Percentiles rank a stretch among this genome's conserved stretches.
These are phyloP conservation scores for Cyprinodon brontotheroides DNA, from an alignment of 2,113 vertebrate genomes.

Conservation along the genomic window DNA sequence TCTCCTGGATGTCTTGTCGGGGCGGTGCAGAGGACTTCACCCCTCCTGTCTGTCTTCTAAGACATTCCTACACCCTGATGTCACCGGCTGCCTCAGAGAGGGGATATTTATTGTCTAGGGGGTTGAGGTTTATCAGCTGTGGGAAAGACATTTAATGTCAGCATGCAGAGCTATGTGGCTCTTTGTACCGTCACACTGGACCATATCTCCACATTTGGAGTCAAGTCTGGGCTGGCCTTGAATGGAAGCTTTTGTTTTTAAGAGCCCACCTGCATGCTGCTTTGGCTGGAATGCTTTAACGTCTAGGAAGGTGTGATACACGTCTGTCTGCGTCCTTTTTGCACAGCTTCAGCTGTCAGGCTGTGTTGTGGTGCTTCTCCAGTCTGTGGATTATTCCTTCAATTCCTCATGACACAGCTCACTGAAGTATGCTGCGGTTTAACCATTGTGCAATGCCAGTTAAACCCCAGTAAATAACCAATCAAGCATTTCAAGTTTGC, in stretches of 20 bases:
- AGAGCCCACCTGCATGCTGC: constrained; percentile 50
- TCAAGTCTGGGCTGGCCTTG: constrained; percentile 65
- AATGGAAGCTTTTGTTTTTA: constrained; percentile 6
- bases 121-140: constrained; percentile 61
- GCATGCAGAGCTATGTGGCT: constrained; percentile 1
- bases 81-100: constrained; percentile 56
- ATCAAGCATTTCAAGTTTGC: constrained; percentile 18
- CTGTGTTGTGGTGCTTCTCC: not conserved
- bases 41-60: constrained; percentile 20
- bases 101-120: constrained; percentile 63
- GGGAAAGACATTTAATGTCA: constrained; percentile 26
- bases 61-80: constrained; percentile 68
- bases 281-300: constrained; percentile 18
- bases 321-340: constrained; percentile 22
- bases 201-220: constrained; percentile 44
- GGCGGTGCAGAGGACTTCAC: not conserved
- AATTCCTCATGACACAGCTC: constrained; percentile 10
- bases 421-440: constrained; percentile 33
- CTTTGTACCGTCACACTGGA: constrained; percentile 49
- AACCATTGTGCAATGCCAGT: constrained; percentile 12
- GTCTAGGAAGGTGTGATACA: constrained; percentile 44
- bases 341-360: constrained; percentile 6
- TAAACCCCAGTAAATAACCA: constrained; percentile 13
- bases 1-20: not conserved
- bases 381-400: constrained; percentile 18